phyloP scores from a whole-genome alignment of 2,888 invertebrate species.

The Tetragonula carbonaria region DNA sequence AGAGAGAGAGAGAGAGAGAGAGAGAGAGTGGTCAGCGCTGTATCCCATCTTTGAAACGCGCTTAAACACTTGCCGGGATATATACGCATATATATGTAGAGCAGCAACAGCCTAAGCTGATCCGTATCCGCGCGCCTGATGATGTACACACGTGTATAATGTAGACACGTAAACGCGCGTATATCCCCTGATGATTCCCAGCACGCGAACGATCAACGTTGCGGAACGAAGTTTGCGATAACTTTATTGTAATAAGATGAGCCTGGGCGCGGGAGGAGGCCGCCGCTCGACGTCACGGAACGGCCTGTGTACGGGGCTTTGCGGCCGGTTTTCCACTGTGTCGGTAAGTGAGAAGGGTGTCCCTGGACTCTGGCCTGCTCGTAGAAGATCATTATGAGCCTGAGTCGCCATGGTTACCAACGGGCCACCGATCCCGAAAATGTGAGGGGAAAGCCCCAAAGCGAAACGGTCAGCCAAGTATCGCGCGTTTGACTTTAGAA shows the following conservation, averaged over 20 bases:
- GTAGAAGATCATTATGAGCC: constrained; percentile 83
- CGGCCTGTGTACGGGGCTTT: constrained; percentile 67
- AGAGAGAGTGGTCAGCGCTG: neutral
- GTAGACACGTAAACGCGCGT: neutral
- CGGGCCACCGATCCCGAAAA: constrained; percentile 71
- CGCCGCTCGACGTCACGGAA: constrained; percentile 48
- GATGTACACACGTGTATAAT: neutral
- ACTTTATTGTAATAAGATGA: constrained; percentile 81
- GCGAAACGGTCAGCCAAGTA: constrained; percentile 81
- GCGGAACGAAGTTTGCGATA: constrained; percentile 78
- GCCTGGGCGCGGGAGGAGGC: constrained; percentile 31
- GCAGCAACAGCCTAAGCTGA: constrained; percentile 7
- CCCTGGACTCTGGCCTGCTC: constrained; percentile 75
- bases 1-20: neutral
- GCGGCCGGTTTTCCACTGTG: constrained; percentile 77
- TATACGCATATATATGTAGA: constrained; percentile 8
- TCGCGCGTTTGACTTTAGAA: constrained; percentile 82
- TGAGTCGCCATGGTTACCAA: constrained; percentile 82
- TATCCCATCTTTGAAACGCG: constrained; percentile 15
- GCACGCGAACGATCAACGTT: constrained; percentile 62
- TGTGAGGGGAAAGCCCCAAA: constrained; percentile 71
- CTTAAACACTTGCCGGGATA: constrained; percentile 50
- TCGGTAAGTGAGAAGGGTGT: constrained; percentile 81
- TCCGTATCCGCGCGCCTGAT: neutral
- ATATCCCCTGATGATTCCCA: constrained; percentile 46